Conservation (phyloP, 1,140 invertebrate genomes). For the Dinothrombium tinctorium region DNA sequence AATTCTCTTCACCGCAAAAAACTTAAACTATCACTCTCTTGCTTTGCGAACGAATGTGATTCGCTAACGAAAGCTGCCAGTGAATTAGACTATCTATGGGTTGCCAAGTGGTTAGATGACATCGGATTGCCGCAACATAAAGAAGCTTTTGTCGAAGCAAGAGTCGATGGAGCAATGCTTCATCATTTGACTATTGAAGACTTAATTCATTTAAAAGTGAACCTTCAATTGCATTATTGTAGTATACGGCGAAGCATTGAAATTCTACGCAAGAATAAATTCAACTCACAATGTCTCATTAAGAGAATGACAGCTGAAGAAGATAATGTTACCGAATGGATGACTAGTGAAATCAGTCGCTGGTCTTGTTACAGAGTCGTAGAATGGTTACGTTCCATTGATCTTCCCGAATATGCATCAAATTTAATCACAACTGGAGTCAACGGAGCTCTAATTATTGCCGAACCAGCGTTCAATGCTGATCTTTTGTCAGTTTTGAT, state of each 20-base stretch:
- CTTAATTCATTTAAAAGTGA: conserved; percentile 51
- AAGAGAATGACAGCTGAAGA: neutral
- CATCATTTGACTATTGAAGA: conserved; percentile 78
- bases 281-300: neutral
- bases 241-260: conserved; percentile 64
- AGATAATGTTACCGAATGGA: neutral
- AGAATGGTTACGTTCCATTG: conserved; percentile 91
- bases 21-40: conserved; percentile 3
- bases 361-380: conserved; percentile 75
- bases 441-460: conserved; percentile 26
- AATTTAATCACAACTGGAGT: conserved; percentile 51
- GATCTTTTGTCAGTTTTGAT: conserved; percentile 75
- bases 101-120: conserved; percentile 82
- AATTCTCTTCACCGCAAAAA: conserved; percentile 53
- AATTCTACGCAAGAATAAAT: conserved; percentile 60
- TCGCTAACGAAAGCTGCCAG: conserved; percentile 18
- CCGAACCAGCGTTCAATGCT: conserved; percentile 78
- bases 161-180: conserved; percentile 73
- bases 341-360: conserved; percentile 28
- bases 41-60: conserved; percentile 14
- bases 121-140: conserved; percentile 89
- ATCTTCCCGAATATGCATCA: conserved; percentile 89
- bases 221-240: conserved; percentile 63
- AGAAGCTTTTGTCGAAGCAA: conserved; percentile 64
- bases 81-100: conserved; percentile 44